These are phyloP conservation scores for Tetheella fluctuosa DNA, from an alignment of 2,888 invertebrate genomes.

Conservation along the genomic window DNA sequence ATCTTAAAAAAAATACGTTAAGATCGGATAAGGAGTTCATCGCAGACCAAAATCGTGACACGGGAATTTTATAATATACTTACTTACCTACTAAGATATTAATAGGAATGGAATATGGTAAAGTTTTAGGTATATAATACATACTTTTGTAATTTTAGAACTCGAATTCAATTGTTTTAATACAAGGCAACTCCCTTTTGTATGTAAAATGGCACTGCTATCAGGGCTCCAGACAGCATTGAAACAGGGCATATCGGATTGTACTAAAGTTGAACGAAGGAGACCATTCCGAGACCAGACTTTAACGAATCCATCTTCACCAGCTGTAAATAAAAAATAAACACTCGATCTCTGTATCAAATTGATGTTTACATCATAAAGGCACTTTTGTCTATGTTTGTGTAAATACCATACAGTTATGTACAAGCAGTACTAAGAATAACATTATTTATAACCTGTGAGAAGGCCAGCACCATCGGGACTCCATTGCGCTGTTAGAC, in stretches of 20 bases:
- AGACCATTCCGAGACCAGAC: constrained; percentile 98
- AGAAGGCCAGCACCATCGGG: constrained; percentile 97
- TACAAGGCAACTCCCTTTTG: constrained; percentile 87
- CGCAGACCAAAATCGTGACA: too few relatives aligned
- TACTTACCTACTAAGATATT: too few relatives aligned
- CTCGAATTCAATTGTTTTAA: constrained; percentile 90
- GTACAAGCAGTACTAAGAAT: background rate
- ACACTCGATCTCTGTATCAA: constrained; percentile 5
- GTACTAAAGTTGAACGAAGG: constrained; percentile 94
- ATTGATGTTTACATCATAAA: background rate
- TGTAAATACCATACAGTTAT: background rate
- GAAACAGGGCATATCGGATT: constrained; percentile 91
- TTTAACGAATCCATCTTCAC: constrained; percentile 98
- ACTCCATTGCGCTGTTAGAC: constrained; percentile 96
- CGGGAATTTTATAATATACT: too few relatives aligned
- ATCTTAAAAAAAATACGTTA: too few relatives aligned
- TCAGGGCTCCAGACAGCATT: constrained; percentile 93
- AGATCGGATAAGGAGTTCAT: too few relatives aligned
- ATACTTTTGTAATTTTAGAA: constrained; percentile 88
- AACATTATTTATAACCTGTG: constrained; percentile 84
- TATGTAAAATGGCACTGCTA: constrained; percentile 87
- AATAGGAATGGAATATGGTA: too few relatives aligned
- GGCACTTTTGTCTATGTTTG: background rate
- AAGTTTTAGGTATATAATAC: too few relatives aligned
- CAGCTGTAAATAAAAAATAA: constrained; percentile 83